Evolutionary conservation across 2,797 vertebrate genomes (phyloP).

Genomic region (Streptopelia turtur): DNA sequence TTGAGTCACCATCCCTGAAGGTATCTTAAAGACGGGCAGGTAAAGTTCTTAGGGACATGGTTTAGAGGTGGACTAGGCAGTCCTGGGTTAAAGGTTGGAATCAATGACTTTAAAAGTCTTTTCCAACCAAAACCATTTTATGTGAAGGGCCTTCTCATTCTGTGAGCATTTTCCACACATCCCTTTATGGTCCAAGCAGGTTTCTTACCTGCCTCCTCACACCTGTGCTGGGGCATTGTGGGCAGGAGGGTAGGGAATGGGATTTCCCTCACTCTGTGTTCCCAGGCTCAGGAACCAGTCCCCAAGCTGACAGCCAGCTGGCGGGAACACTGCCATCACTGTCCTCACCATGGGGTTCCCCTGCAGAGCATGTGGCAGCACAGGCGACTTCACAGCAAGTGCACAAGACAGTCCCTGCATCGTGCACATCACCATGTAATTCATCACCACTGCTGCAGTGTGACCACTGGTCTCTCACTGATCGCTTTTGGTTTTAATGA

Average conservation of each 20-base stretch:
- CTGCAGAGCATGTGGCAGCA: not conserved
- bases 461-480: not conserved
- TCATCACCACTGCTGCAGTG: not conserved
- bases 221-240: not conserved
- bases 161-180: not conserved
- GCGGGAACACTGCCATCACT: not conserved
- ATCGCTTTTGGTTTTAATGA: fast-evolving
- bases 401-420: fast-evolving
- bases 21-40: too few relatives aligned
- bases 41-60: too few relatives aligned
- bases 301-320: not conserved
- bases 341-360: not conserved
- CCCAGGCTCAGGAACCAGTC: not conserved
- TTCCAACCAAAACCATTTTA: too few relatives aligned
- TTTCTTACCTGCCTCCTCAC: not conserved
- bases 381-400: not conserved
- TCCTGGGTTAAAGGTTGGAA: too few relatives aligned
- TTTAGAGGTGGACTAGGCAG: too few relatives aligned
- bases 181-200: not conserved
- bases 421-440: fast-evolving
- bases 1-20: too few relatives aligned
- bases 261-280: not conserved
- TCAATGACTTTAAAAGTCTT: too few relatives aligned
- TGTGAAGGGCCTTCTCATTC: not conserved
- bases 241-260: fast-evolving